Evolutionary conservation across 2,888 invertebrate genomes (phyloP), one percentile per base, ranked within the genome.

Genomic region (Ophion slaviceki): DNA sequence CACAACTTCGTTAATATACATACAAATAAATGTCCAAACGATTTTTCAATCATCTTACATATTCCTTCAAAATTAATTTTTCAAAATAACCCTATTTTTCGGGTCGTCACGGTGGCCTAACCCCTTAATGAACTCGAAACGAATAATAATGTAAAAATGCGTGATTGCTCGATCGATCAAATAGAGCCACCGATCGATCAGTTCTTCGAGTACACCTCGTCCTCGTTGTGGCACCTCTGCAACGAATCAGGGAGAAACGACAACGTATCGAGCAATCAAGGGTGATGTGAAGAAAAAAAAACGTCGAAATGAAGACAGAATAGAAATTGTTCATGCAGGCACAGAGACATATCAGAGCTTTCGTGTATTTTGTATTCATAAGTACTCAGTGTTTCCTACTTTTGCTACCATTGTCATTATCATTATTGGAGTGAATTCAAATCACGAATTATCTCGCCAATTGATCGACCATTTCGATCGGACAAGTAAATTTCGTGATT

Each of bases 271-370:
- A 76, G 17, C 36, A 71, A 72, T 64, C 70, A 76, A 64, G 14
- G 47, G n/a, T 57, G 40, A 40, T 45, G 32, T 20, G 40, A 77
- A 72, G 14, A 36, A 28, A 14, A 10, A 47, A 47, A 47, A 53
- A 61, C 28, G 6, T 64, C n/a, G 36, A 36, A 62, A 76, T 78
- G 36, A 45, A 80, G 71, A 77, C 36, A 87, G 85, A 89, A 87
- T 87, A 86, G 85, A 71, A 24, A 71, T 62, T 88, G 80, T 81
- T 83, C 88, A 90, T 91, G 90, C 90, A 89, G 88, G 89, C 89
- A 91, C 87, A 90, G 85, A 89, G 88, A 89, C 88, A 90, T 88
- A 24, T 67, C 86, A 81, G 75, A 87, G 86, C 85, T 74, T 70
- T 64, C n/a, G 70, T 81, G 86, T 74, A 71, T 81, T 14, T 61